Evolutionary conservation across 2,113 vertebrate genomes (phyloP), one percentile per base, ranked within the genome.

Genomic region (Bagarius yarrelli): DNA sequence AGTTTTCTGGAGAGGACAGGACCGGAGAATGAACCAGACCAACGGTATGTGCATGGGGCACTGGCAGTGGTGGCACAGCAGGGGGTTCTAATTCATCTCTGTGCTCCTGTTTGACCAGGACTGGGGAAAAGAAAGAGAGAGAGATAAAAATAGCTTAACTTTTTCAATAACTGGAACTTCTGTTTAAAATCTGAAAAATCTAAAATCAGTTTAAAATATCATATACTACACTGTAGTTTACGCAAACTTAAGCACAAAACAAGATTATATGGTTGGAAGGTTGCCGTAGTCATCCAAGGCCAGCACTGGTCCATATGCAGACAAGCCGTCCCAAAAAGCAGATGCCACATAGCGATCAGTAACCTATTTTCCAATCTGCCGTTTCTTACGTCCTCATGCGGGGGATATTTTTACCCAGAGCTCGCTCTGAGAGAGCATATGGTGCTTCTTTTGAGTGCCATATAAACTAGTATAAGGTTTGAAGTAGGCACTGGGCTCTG

Each of bases 21-120:
- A 76, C 74, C 88, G 94, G 95, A 87, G 94, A 88, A 87, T 92
- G 91, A 84, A 95, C 92, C 81, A 95, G 87, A 5, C 83, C 90
- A 85, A 90, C 87, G 66, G 91, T 78, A 71, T 93, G 95, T 77
- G 93, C 90, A 88, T 96, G 86, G 87, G 95, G 89, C 87, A 93
- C 87, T 64, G 93, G 87, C 91, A 97, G 88, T 53, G 96, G 90
- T 1, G 94, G 90, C 84, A 94, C 89, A 2, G 93, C 83, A 86
- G 95, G 85, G 83, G 94, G 90, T 89, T 98, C 96, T 89, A 95
- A 88, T 61, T 99, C 96, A 8, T 99, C 96, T 91, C 94, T 93
- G 87, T 94, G 94, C 91, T 99, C 97, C 90, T 97, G 95, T 87
- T 98, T 99, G 89, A 98, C 95, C 90, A 96, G 86, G 87, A 98